Conservation (phyloP, 2,888 invertebrate species). For the Leucoma salicis region DNA sequence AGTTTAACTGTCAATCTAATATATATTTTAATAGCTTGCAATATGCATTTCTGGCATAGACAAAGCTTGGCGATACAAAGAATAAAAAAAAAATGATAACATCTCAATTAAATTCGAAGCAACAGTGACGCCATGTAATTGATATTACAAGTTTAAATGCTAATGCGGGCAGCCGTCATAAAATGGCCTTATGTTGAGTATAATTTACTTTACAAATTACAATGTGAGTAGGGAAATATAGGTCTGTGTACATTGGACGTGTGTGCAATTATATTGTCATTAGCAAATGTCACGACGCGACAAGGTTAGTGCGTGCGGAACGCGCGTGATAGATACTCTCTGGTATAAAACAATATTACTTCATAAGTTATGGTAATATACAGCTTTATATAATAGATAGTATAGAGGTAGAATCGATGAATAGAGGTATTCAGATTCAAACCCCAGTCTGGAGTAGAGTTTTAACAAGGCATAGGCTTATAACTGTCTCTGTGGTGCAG, state of each 20-base stretch:
- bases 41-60: too few species aligned
- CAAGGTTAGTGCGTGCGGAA: conserved; percentile 44
- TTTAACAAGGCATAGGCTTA: too few species aligned
- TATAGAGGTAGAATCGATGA: too few species aligned
- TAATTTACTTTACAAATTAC: conserved; percentile 12
- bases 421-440: too few species aligned
- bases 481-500: too few species aligned
- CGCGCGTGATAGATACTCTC: conserved; percentile 36
- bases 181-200: conserved; percentile 17
- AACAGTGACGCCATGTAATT: conserved; percentile 37
- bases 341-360: conserved; percentile 26
- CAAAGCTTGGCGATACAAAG: too few species aligned
- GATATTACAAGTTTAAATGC: conserved; percentile 36
- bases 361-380: conserved; percentile 33
- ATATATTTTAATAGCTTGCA: too few species aligned
- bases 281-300: conserved; percentile 54
- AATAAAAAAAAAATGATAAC: conserved; percentile 40
- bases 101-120: conserved; percentile 40
- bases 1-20: too few species aligned
- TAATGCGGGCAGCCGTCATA: conserved; percentile 21
- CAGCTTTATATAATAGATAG: too few species aligned
- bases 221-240: conserved; percentile 12
- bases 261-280: conserved; percentile 57
- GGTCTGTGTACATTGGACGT: conserved; percentile 28
- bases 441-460: too few species aligned